A percentile compares a stretch with the other conserved stretches of the same genome.
These are phyloP conservation scores for Scrobipalpa atriplicella DNA, from an alignment of 2,888 invertebrate genomes.

Conservation along the genomic window DNA sequence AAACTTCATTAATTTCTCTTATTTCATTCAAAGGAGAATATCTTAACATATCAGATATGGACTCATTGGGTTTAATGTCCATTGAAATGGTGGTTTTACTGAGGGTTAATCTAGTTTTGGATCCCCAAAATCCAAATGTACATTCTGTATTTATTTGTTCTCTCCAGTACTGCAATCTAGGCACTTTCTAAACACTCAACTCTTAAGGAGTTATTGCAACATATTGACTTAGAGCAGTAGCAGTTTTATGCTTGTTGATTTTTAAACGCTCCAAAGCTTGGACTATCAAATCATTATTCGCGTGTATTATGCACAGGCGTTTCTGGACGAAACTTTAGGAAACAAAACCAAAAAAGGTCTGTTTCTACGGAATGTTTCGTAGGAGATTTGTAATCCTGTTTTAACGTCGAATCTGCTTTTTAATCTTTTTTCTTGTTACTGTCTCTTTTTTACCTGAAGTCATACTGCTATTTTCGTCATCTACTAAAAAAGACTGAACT, in stretches of 20 bases:
- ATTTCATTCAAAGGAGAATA: no score
- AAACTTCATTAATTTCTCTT: no score
- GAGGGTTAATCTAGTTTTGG: no score
- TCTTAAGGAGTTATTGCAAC: slow-evolving; percentile 11
- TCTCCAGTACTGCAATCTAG: slow-evolving; percentile 14
- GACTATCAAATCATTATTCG: slow-evolving; percentile 7
- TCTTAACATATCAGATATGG: no score
- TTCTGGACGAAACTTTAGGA: neutral
- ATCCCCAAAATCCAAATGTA: no score
- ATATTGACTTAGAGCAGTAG: slow-evolving; percentile 8
- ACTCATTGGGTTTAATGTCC: no score
- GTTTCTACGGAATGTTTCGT: neutral
- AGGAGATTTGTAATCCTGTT: slow-evolving; percentile 8
- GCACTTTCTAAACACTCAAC: slow-evolving; percentile 13
- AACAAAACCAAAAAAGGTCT: slow-evolving; percentile 5
- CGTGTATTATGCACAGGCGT: neutral
- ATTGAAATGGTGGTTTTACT: no score
- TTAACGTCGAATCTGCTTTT: neutral
- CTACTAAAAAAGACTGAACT: neutral
- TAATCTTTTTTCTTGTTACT: slow-evolving; percentile 7
- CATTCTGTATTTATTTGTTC: no score
- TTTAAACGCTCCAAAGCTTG: slow-evolving; percentile 10
- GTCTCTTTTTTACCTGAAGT: slow-evolving; percentile 14
- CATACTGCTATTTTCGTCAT: neutral
- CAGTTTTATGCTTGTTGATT: slow-evolving; percentile 10